Evolutionary conservation across 2,888 invertebrate genomes (phyloP).

Genomic region (Trimorus sp.): DNA sequence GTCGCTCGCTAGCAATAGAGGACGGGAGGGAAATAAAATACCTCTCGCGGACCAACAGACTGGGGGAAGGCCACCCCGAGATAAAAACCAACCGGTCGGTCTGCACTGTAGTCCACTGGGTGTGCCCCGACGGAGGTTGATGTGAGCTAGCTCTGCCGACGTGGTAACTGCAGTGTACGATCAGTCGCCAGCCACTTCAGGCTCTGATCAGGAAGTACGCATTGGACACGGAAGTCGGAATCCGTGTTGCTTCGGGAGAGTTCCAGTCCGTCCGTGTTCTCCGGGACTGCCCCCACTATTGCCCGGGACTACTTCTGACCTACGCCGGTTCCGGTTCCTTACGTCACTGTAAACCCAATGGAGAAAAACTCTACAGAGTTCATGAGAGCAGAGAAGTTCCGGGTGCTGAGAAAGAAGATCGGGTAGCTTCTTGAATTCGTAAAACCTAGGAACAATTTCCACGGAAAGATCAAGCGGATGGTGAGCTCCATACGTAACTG

Average conservation of each 20-base stretch:
- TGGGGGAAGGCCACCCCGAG: slow-evolving; percentile 1
- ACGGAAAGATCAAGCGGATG: slow-evolving; percentile 26
- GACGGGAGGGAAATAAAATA: slow-evolving; percentile 17
- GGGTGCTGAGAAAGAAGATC: not conserved
- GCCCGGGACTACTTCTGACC: too few species aligned
- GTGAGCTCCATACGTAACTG: not conserved
- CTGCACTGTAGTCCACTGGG: slow-evolving; percentile 1
- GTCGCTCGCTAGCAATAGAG: slow-evolving; percentile 29
- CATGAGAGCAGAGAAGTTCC: not conserved
- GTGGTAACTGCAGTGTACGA: slow-evolving; percentile 1
- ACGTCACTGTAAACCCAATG: too few species aligned
- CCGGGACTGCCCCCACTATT: too few species aligned
- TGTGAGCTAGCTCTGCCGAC: slow-evolving; percentile 39
- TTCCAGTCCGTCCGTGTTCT: slow-evolving; percentile 34
- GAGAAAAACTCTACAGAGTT: not conserved
- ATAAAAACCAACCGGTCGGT: slow-evolving; percentile 20
- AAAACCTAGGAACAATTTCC: slow-evolving; percentile 22
- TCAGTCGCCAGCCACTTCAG: slow-evolving; percentile 30
- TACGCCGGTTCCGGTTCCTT: too few species aligned
- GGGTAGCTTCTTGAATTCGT: not conserved
- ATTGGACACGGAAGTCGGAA: slow-evolving; percentile 27
- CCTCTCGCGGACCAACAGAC: slow-evolving; percentile 8
- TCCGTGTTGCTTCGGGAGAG: slow-evolving; percentile 33
- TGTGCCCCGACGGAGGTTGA: slow-evolving; percentile 14
- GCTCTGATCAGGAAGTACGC: slow-evolving; percentile 36